These are phyloP conservation scores for Physella acuta DNA, from an alignment of 1,140 invertebrate species.

Conservation along the genomic window DNA sequence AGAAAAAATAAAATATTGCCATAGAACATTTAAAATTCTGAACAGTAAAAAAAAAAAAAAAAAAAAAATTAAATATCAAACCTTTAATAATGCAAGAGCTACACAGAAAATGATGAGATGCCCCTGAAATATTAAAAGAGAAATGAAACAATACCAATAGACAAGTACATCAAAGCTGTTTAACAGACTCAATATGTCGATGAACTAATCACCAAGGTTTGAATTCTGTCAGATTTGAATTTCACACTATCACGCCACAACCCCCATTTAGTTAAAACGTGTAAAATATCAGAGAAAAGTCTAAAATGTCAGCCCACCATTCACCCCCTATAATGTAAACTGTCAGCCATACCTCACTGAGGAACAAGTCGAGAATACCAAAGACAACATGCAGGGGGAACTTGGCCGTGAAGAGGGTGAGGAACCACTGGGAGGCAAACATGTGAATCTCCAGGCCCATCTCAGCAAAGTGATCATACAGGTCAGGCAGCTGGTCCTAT, in stretches of 20 bases:
- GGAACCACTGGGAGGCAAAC: conserved; percentile 99
- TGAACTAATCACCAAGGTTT: no score
- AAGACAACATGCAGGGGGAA: conserved; percentile 97
- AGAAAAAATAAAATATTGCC: not conserved
- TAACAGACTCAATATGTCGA: no score
- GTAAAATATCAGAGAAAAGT: no score
- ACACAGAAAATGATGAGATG: conserved; percentile 95
- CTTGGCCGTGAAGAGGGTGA: conserved; percentile 96
- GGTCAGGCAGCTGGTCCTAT: conserved; percentile 87
- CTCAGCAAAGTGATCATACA: conserved; percentile 87
- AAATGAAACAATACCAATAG: no score
- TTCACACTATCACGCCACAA: no score
- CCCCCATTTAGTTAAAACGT: no score
- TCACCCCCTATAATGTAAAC: no score
- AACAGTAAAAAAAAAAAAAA: not conserved
- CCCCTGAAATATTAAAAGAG: conserved; percentile 73
- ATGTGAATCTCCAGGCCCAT: conserved; percentile 95
- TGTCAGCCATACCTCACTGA: conserved; percentile 61
- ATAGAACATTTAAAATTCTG: not conserved
- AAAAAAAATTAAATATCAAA: conserved; percentile 50
- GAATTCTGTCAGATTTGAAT: no score
- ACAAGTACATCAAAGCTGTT: no score
- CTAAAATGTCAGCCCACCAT: no score
- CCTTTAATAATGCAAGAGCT: conserved; percentile 86
- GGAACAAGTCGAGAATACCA: conserved; percentile 94